Percentiles rank a stretch among this genome's conserved stretches.
These are phyloP conservation scores for Callyntrura guangdongensis DNA, from an alignment of 2,888 invertebrate genomes.

Conservation along the genomic window DNA sequence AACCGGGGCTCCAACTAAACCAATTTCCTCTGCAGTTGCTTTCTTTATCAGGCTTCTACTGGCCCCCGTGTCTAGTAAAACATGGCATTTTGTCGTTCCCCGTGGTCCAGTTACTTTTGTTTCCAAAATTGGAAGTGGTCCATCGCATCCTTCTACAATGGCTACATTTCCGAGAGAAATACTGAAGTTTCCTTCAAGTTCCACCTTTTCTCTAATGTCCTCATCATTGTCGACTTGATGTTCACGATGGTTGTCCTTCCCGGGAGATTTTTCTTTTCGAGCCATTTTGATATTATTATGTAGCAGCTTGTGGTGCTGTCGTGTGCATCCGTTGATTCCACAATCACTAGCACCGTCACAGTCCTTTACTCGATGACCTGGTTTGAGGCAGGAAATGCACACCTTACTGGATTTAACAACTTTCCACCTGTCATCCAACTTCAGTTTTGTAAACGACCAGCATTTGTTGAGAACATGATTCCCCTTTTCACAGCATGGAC, in stretches of 20 bases:
- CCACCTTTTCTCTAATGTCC: background rate
- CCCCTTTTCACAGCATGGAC: background rate
- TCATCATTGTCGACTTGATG: background rate
- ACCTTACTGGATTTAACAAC: background rate
- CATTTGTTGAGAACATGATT: background rate
- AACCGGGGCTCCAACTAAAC: background rate
- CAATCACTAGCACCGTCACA: background rate
- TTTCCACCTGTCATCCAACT: background rate
- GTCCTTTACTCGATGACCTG: background rate
- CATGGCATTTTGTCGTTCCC: background rate
- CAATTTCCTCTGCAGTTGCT: background rate
- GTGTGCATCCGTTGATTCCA: background rate
- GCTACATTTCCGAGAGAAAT: background rate
- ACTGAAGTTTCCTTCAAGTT: background rate
- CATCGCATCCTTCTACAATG: background rate
- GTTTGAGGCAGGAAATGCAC: constrained; percentile 1
- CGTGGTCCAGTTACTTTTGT: background rate
- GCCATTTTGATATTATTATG: background rate
- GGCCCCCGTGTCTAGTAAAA: background rate
- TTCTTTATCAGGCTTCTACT: background rate
- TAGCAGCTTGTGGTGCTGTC: constrained; percentile 32
- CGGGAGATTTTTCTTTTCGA: background rate
- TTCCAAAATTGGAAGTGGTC: background rate
- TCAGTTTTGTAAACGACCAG: background rate
- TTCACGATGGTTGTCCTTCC: background rate